Base-by-base conservation (phyloP, 2,113 vertebrate species). In the Silurus meridionalis region DNA sequence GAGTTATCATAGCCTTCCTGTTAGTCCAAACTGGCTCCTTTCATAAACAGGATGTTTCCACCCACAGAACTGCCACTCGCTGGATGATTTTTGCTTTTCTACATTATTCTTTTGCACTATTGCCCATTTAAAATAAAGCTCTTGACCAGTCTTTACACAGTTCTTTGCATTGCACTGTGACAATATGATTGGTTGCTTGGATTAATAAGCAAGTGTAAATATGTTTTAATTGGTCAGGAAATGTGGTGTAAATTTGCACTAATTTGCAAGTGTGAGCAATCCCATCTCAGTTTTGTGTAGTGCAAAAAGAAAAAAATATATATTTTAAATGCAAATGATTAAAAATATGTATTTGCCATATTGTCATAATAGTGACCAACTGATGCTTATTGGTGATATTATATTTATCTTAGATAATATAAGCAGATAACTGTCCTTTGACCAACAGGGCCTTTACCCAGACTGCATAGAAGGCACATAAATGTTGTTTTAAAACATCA, bases 401-500 rank as follows among this genome's bases (percentile, higher is more conserved):
- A n/a, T 57, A 79, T 79, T 79, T 79, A 1, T 8, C 4, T 79
- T 46, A 11, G 15, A 53, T 57, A 37, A 55, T 37, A 69, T 79
- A 79, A 79, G 50, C 4, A 8, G 63, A 50, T 52, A 17, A 61
- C 37, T 71, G 17, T 21, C 53, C 10, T 57, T 7, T 52, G 50
- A 55, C 10, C 17, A 75, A 8, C 66, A 83, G 53, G 58, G 82
- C 71, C 46, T 67, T 64, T 55, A 8, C n/a, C 14, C 52, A 67
- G 25, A 19, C 52, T 58, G 0, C 46, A 48, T 85, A 13, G 19
- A n/a, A 77, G n/a, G 25, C 37, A 46, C 4, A 10, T 72, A 21
- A 74, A 83, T 84, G 69, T 72, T 28, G 83, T 23, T 21, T 84
- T 2, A 74, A 60, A 74, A 61, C 83, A 61, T 84, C 55, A 85